Evolutionary conservation across 1,140 invertebrate genomes (phyloP), one percentile per base, ranked within the genome.

Genomic region (Rhyacophila brunnea): DNA sequence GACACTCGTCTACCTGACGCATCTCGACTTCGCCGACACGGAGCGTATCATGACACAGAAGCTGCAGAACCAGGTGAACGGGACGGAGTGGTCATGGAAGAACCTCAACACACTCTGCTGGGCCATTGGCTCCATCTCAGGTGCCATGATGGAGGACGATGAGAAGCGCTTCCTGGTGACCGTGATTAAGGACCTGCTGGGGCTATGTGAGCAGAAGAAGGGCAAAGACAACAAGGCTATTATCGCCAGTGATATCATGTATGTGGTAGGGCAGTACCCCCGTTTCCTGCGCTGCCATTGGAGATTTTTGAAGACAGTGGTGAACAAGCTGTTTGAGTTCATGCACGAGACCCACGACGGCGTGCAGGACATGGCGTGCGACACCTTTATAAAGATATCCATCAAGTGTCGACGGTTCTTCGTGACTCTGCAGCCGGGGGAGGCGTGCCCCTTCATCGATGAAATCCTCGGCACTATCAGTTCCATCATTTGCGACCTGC

Each of bases 291-390:
- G 95, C 67, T 96, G 95, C n/a, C 98, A 99, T 79, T 99, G 98
- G 98, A 96, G 98, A 75, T 99, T 99, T 79, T 83, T 99, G n/a
- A 99, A 99, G 81, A 99, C 98, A 54, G 98, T 99, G 70, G 96
- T 99, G 43, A 99, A 99, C 81, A 99, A 99, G 81, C 81, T 99
- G 32, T 99, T 99, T 81, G 98, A 99, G 80, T 99, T 99, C 75
- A 99, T 99, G 98, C 98, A 99, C 80, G 96, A 99, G 83, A 98
- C 96, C 23, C 98, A 99, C 74, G 98, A 99, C 76, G 98, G 98
- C 68, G 97, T 99, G 6, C 92, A 94, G 75, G 96, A 99, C 71
- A 99, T 99, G 98, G 98, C 98, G 51, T 99, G 98, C 83, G 98
- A 99, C 81, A 99, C 98, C 17, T 99, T 99, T 74, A 99, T 99